Percentiles rank a stretch among this genome's conserved stretches.
phyloP scores from a whole-genome alignment of 2,797 vertebrate genomes.

The Clamator glandarius region DNA sequence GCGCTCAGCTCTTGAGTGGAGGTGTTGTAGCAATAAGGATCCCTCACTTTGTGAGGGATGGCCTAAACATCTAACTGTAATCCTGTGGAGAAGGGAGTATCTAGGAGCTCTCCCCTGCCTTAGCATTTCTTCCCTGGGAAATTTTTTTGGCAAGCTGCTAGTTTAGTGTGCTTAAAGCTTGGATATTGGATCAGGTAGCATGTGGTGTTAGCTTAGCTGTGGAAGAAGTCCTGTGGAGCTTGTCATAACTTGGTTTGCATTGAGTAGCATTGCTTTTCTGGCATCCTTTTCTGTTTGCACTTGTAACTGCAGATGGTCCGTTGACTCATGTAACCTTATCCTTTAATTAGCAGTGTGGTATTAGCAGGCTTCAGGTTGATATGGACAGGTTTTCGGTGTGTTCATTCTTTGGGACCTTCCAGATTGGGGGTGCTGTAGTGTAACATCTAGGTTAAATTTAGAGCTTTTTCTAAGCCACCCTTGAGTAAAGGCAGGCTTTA shows the following conservation, averaged over 20 bases:
- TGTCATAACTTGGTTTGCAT: not conserved
- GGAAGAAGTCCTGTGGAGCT: not conserved
- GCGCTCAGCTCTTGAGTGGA: not conserved
- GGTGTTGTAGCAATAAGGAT: not conserved
- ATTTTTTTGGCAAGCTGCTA: not conserved
- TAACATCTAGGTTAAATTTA: slow-evolving; percentile 11
- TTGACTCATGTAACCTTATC: slow-evolving; percentile 1
- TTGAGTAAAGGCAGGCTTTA: slow-evolving; percentile 19
- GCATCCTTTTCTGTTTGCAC: not conserved
- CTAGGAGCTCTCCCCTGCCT: not conserved
- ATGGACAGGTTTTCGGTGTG: not conserved
- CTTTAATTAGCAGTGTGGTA: not conserved
- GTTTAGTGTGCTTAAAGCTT: not conserved
- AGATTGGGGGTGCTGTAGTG: not conserved
- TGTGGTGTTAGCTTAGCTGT: not conserved
- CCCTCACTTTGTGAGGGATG: not conserved
- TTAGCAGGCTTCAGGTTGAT: not conserved
- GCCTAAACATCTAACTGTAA: not conserved
- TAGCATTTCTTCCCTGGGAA: not conserved
- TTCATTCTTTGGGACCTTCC: not conserved
- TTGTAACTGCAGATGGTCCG: not conserved
- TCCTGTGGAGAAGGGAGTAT: not conserved
- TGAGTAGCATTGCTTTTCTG: slow-evolving; percentile 13
- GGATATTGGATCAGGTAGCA: not conserved
- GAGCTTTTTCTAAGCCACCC: not conserved